Conservation (phyloP, 2,113 vertebrate species). For the Lamprologus tigripictilis region DNA sequence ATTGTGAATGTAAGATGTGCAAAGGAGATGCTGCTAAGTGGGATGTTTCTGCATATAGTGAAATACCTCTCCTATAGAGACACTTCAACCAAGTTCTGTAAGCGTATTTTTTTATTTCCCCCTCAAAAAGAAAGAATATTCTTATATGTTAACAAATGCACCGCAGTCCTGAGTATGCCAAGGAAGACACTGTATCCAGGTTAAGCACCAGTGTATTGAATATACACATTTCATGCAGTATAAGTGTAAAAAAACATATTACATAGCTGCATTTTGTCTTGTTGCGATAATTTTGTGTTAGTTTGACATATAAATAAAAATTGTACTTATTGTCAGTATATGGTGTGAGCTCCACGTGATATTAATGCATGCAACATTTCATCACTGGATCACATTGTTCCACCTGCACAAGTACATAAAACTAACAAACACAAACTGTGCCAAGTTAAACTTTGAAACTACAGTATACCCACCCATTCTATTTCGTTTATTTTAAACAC, state of each 20-base stretch:
- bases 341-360: conserved; percentile 20
- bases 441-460: background rate
- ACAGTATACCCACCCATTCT: background rate
- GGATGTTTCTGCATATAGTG: background rate
- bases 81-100: background rate
- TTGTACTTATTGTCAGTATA: background rate
- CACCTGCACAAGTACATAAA: background rate
- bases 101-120: background rate
- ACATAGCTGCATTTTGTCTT: conserved; percentile 30
- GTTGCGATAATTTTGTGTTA: conserved; percentile 31
- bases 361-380: conserved; percentile 21
- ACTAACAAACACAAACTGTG: background rate
- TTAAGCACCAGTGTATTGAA: background rate
- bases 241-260: conserved; percentile 23
- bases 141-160: background rate
- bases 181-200: background rate
- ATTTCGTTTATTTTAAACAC: background rate
- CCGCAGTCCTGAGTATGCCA: background rate
- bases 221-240: conserved; percentile 37
- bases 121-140: background rate
- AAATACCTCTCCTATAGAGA: background rate
- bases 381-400: background rate
- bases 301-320: background rate
- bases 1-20: conserved; percentile 34
- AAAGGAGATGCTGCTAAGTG: background rate